Base-by-base conservation (phyloP, 92 coral and sea anemone species). In the Hydrozoanthus gracilis region DNA sequence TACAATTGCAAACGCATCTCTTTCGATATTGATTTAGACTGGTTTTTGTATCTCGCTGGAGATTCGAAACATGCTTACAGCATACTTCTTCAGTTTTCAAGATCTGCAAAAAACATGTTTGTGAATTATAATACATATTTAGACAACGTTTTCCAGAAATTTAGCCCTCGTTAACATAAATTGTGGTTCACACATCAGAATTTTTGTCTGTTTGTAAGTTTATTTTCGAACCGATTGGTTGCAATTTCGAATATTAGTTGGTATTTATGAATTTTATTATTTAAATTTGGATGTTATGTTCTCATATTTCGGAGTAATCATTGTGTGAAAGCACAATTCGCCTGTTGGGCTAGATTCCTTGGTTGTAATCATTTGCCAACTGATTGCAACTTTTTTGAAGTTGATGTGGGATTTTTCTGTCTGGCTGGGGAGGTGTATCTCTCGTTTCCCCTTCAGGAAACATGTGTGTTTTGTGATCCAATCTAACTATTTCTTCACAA, bases 381-480 rank as follows among this genome's bases (percentile, higher is more conserved):
- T 27, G 1, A 11, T 74, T 64, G 60, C 82, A 20, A 14, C 65
- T 65, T 80, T 80, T 48, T 50, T 46, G 73, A 67, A 54, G 20
- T 80, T 80, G 15, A 74, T 79, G n/a, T 64, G 62, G 74, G 66
- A 64, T 80, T 80, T 80, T 14, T 80, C 55, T 48, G 39, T 79
- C 46, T 27, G 72, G 46, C 62, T 39, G 61, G 60, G 83, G 73
- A 64, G 74, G 5, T 47, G 66, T 4, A 13, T 15, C 27, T 49
- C 48, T 6, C 18, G 20, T 49, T n/a, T 67, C 62, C 67, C 73
- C 72, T 47, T 56, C 72, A 62, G 85, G 85, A 64, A 62, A 39
- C 84, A 46, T 79, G 46, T n/a, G 15, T 77, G 82, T 77, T 77
- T 77, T 27, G 44, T 9, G 67, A 50, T 78, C 18, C 60, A 17